Evolutionary conservation across 2,888 invertebrate genomes (phyloP).

Genomic region (Drosophila recens): DNA sequence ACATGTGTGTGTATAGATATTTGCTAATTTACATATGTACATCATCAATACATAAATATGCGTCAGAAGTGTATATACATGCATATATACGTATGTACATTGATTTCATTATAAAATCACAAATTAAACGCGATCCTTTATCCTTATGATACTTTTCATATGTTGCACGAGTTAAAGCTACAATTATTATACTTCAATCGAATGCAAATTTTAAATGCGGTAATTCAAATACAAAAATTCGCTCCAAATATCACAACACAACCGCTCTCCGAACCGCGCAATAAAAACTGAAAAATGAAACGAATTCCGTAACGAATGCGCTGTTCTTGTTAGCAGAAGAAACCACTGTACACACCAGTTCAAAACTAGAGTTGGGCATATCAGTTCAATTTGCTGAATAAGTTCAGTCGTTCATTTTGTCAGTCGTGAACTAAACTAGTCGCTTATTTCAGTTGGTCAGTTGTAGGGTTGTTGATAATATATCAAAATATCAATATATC

Average conservation of each 20-base stretch:
- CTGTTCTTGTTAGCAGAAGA: conserved; percentile 44
- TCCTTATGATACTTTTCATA: background rate
- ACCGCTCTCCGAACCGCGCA: conserved; percentile 54
- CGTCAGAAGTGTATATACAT: conserved; percentile 7
- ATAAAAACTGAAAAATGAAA: conserved; percentile 56
- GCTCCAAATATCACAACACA: conserved; percentile 43
- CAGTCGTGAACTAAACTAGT: no score
- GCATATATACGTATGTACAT: conserved; percentile 12
- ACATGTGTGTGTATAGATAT: conserved; percentile 25
- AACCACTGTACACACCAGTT: conserved; percentile 1
- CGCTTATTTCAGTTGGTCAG: no score
- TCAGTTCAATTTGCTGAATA: no score
- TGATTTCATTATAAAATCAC: conserved; percentile 17
- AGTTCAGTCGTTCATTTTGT: no score
- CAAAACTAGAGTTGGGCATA: no score
- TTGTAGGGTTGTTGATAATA: no score
- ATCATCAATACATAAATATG: conserved; percentile 8
- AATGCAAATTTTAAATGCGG: conserved; percentile 26
- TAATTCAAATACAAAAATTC: conserved; percentile 23
- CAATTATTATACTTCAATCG: background rate
- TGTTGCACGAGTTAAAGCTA: background rate
- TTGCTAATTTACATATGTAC: conserved; percentile 33
- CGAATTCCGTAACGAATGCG: conserved; percentile 11
- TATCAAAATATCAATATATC: no score
- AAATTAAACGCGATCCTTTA: conserved; percentile 25